Evolutionary conservation across 2,797 vertebrate genomes (phyloP).

Genomic region (Lepidocolaptes lacrymiger): DNA sequence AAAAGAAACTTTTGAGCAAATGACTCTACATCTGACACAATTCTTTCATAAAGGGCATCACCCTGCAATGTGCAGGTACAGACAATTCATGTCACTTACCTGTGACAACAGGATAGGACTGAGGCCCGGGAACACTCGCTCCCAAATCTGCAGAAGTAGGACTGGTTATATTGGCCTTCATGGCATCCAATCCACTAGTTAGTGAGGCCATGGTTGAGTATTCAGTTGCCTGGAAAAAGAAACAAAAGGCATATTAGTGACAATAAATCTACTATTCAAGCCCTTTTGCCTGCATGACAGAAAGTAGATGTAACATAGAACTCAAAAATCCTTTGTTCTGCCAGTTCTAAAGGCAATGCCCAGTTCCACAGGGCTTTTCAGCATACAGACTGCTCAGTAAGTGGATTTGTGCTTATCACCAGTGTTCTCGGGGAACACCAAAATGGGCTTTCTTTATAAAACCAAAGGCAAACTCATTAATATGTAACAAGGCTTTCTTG

Average conservation of each 20-base stretch:
- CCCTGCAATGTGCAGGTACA: too few relatives aligned
- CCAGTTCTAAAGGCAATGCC: background rate
- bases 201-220: slow-evolving; percentile 96
- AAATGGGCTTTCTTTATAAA: background rate
- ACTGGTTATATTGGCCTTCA: slow-evolving; percentile 95
- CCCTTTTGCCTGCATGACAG: background rate
- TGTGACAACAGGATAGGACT: slow-evolving; percentile 94
- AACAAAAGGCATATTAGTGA: slow-evolving; percentile 44
- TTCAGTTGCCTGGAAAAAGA: slow-evolving; percentile 86
- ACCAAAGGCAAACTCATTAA: background rate
- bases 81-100: slow-evolving; percentile 70
- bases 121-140: slow-evolving; percentile 88
- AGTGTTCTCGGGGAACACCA: rapidly evolving
- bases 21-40: background rate
- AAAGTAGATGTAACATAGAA: background rate
- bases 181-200: slow-evolving; percentile 95
- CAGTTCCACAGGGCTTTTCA: background rate
- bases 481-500: background rate
- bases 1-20: background rate
- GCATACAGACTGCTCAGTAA: background rate
- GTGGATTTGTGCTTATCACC: background rate
- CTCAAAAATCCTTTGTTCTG: background rate
- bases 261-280: background rate
- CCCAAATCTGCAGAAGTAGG: slow-evolving; percentile 90
- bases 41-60: background rate